Evolutionary conservation across 2,888 invertebrate species (phyloP).

Genomic region (Apodemia duryi): DNA sequence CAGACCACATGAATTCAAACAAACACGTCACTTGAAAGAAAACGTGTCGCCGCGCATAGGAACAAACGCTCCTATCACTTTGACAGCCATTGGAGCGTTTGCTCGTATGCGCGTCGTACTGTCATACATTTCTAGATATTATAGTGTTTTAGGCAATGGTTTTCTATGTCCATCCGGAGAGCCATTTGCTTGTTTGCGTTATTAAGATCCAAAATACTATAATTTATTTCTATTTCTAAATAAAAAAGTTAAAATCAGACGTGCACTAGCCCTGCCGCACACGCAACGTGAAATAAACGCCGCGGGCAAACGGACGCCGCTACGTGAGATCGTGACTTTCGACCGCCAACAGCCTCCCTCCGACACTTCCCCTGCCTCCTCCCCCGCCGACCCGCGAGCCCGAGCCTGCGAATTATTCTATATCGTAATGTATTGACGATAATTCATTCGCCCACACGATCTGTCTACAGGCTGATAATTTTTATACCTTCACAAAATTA

Average conservation of each 20-base stretch:
- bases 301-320: slow-evolving; percentile 40
- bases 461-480: slow-evolving; percentile 39
- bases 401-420: slow-evolving; percentile 53
- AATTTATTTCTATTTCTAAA: too few species aligned
- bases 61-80: too few species aligned
- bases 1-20: too few species aligned
- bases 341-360: slow-evolving; percentile 35
- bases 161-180: too few species aligned
- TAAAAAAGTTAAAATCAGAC: background rate
- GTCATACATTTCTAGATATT: too few species aligned
- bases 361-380: slow-evolving; percentile 16
- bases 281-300: slow-evolving; percentile 25
- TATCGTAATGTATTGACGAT: slow-evolving; percentile 64
- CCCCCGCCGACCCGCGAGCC: slow-evolving; percentile 19
- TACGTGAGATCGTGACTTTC: slow-evolving; percentile 65
- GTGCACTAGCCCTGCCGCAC: slow-evolving; percentile 27
- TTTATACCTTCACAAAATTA: background rate
- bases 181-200: too few species aligned
- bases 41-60: too few species aligned
- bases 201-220: too few species aligned
- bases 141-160: too few species aligned
- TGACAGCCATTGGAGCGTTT: too few species aligned
- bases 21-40: too few species aligned
- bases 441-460: slow-evolving; percentile 39
- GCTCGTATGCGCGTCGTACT: too few species aligned